Evolutionary conservation across 64 coral and sea anemone genomes (phyloP).

Genomic region (Pocillopora verrucosa): DNA sequence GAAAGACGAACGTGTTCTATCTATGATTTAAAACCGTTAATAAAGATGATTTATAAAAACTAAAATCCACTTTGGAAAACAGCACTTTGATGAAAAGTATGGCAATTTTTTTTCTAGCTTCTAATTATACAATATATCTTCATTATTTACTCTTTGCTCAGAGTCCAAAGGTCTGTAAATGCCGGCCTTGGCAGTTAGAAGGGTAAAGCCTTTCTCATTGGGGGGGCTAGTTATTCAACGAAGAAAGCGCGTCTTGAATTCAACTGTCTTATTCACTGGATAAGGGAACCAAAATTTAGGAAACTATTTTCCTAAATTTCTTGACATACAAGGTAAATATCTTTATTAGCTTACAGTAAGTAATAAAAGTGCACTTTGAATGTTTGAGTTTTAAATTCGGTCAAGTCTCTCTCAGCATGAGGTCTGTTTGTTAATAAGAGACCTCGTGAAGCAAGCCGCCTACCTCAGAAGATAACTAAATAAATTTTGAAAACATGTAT

Average conservation of each 20-base stretch:
- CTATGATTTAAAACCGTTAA: neutral
- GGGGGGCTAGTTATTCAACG: neutral
- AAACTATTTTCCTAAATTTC: neutral
- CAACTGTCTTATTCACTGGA: neutral
- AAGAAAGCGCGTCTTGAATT: neutral
- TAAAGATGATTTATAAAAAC: neutral
- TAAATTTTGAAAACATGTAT: neutral
- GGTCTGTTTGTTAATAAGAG: conserved; percentile 2
- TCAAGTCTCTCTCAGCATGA: neutral
- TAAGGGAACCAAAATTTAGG: neutral
- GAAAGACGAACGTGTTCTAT: neutral
- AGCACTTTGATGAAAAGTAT: neutral
- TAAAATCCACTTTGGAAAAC: neutral
- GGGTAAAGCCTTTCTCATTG: neutral
- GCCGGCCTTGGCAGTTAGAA: neutral
- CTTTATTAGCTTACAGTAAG: neutral
- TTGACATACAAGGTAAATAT: neutral
- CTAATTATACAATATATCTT: neutral
- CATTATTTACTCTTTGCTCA: neutral
- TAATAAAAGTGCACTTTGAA: neutral
- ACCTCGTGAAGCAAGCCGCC: conserved; percentile 15
- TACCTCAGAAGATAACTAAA: neutral
- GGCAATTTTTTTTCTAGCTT: neutral
- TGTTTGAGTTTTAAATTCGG: neutral
- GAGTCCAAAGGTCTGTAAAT: neutral